phyloP scores from a whole-genome alignment of 1,140 invertebrate species.

The Procambarus virginalis region DNA sequence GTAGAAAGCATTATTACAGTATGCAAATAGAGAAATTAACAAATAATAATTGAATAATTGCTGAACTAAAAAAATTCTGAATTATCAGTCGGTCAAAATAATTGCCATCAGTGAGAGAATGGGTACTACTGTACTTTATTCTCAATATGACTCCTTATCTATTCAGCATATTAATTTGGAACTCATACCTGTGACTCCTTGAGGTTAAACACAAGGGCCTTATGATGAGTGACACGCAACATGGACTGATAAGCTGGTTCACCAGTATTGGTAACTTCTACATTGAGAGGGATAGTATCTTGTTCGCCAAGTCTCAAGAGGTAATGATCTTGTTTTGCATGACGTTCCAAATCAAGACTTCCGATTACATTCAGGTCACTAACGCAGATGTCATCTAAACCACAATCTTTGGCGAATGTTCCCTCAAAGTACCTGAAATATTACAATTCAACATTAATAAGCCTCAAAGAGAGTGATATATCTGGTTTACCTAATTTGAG shows the following conservation, averaged over 20 bases:
- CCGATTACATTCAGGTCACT: slow-evolving; percentile 87
- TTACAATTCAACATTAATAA: not conserved
- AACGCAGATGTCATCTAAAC: slow-evolving; percentile 89
- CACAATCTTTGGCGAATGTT: slow-evolving; percentile 94
- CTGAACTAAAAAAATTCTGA: no score
- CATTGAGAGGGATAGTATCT: slow-evolving; percentile 84
- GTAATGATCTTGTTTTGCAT: slow-evolving; percentile 15
- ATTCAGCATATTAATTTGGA: not conserved
- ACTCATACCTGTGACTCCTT: slow-evolving; percentile 70
- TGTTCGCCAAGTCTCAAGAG: slow-evolving; percentile 83
- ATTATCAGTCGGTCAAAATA: no score
- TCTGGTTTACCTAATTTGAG: no score
- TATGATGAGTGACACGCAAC: slow-evolving; percentile 86
- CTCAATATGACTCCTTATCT: not conserved
- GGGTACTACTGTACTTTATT: no score
- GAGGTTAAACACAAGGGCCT: slow-evolving; percentile 86
- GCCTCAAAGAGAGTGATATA: no score
- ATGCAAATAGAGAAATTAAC: no score
- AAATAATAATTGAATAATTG: no score
- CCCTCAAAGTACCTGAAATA: slow-evolving; percentile 84
- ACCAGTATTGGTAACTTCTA: slow-evolving; percentile 84
- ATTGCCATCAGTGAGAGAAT: no score
- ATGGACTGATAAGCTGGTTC: slow-evolving; percentile 95
- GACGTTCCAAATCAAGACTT: slow-evolving; percentile 32
- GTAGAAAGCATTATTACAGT: no score